Conservation (phyloP, 2,113 vertebrate species). For the Nesogale talazaci region DNA sequence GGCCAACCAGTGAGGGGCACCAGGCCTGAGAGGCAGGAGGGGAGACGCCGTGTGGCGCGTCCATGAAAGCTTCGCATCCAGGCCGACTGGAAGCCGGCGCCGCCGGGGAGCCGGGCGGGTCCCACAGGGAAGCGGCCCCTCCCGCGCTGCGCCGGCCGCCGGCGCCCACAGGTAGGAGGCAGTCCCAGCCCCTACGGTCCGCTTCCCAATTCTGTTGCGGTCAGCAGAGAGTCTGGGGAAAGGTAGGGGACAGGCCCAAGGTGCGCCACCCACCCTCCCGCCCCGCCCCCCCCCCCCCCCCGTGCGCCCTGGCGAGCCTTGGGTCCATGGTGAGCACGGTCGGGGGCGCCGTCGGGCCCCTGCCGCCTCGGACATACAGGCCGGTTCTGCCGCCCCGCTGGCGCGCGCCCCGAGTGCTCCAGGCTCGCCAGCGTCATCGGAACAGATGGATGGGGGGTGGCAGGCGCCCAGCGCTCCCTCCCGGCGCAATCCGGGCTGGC, state of each 20-base stretch:
- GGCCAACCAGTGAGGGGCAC: not conserved
- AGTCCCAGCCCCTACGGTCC: slow-evolving; percentile 7
- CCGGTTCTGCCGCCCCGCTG: slow-evolving; percentile 81
- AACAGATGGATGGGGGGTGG: slow-evolving; percentile 87
- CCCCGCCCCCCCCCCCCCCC: slow-evolving; percentile 63
- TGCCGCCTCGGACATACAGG: slow-evolving; percentile 74
- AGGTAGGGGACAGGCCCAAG: slow-evolving; percentile 42
- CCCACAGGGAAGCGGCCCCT: not conserved
- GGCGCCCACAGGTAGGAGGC: slow-evolving; percentile 71
- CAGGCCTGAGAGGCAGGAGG: not conserved
- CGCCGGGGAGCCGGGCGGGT: not conserved
- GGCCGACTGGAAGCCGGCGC: not conserved
- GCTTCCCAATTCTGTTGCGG: slow-evolving; percentile 77
- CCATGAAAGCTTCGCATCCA: not conserved
- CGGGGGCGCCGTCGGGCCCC: not conserved
- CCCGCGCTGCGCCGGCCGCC: not conserved
- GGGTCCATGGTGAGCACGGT: not conserved
- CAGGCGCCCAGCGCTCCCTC: slow-evolving; percentile 82
- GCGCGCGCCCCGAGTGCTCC: slow-evolving; percentile 81
- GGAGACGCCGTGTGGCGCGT: not conserved
- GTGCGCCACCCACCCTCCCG: too few species aligned
- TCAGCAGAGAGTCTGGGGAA: slow-evolving; percentile 67
- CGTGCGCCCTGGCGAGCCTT: not conserved
- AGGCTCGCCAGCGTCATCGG: slow-evolving; percentile 84
- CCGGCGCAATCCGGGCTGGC: slow-evolving; percentile 69